phyloP scores from a whole-genome alignment of 1,140 invertebrate genomes.

The Orchesella cincta region DNA sequence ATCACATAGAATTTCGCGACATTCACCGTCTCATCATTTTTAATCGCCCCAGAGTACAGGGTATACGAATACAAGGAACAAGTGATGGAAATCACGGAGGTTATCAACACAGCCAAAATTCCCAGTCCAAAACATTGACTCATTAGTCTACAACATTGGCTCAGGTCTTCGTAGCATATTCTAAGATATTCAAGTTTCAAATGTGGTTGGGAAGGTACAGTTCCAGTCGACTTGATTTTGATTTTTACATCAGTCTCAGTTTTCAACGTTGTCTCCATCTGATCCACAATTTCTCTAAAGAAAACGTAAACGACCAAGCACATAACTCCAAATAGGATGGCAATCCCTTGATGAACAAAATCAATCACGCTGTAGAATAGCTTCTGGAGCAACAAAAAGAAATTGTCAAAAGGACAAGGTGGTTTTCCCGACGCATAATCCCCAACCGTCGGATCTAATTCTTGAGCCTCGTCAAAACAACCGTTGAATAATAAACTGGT shows the following conservation, averaged over 20 bases:
- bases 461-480: neutral
- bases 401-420: neutral
- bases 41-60: slow-evolving; percentile 2
- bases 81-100: slow-evolving; percentile 20
- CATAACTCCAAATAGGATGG: neutral
- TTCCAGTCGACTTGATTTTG: neutral
- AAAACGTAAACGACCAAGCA: neutral
- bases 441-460: neutral
- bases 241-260: neutral
- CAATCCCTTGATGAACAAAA: neutral
- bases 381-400: neutral
- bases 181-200: neutral
- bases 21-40: neutral
- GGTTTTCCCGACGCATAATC: neutral
- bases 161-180: neutral
- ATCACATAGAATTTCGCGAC: slow-evolving; percentile 7
- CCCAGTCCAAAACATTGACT: slow-evolving; percentile 11
- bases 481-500: neutral
- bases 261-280: neutral
- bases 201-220: neutral
- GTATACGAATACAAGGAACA: slow-evolving; percentile 19
- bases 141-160: neutral
- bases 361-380: neutral
- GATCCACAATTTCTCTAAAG: neutral
- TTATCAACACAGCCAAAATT: neutral